Conservation (phyloP, 2,113 vertebrate species). For the Parus major region DNA sequence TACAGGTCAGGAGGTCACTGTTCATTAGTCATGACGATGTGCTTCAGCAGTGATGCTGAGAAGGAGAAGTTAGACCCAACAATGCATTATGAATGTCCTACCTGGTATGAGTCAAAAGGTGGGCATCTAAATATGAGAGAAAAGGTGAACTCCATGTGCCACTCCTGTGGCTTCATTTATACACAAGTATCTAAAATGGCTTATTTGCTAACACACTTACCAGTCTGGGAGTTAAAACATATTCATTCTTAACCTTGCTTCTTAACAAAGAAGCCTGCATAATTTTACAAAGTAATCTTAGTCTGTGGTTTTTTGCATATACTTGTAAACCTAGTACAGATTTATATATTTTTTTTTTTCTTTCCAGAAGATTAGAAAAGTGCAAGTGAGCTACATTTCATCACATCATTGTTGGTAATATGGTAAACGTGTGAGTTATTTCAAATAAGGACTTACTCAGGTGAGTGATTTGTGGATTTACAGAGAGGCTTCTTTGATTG, state of each 20-base stretch:
- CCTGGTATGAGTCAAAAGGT: not conserved
- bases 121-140: not conserved
- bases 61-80: not conserved
- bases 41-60: not conserved
- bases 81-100: not conserved
- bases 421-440: not conserved
- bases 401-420: not conserved
- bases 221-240: not conserved
- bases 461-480: not conserved
- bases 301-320: not conserved
- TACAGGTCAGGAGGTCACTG: not conserved
- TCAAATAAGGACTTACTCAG: not conserved
- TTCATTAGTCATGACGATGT: not conserved
- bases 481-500: not conserved
- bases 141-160: not conserved
- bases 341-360: not conserved
- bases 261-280: not conserved
- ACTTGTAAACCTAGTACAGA: not conserved
- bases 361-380: not conserved
- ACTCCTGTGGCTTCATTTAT: not conserved
- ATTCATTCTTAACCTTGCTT: not conserved
- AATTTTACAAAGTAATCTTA: not conserved
- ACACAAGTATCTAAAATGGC: rapidly evolving
- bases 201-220: not conserved
- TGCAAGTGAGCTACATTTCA: not conserved